Base-by-base conservation (phyloP, 2,888 invertebrate genomes). In the Cinara cedri region DNA sequence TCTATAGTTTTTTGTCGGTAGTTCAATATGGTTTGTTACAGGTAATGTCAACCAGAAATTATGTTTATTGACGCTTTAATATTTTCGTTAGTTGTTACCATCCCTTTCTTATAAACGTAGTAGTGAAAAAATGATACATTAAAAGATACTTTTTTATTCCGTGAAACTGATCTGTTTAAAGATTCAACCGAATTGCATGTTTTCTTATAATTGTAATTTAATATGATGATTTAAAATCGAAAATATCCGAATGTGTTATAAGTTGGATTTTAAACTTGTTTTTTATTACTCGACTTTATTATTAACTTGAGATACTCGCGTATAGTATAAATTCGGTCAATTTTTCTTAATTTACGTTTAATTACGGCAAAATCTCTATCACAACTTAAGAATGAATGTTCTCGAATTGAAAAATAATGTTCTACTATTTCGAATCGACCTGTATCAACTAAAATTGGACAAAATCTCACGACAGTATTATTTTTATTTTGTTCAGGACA, bases 401-500 rank as follows among this genome's bases (percentile, higher is more conserved):
- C 3, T 55, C 21, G 44, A 44, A 75, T 70, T 11, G 82, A 80
- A 54, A 82, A 82, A 74, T 82, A 81, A 65, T 81, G 82, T 19
- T 71, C 42, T 10, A 83, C 72, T 63, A 70, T 80, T 26, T 80
- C 16, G 70, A 83, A 83, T 66, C 81, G 42, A 51, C 54, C 55
- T 19, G 57, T 78, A 66, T 82, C 81, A 78, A 75, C 55, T 19
- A 81, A 80, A 72, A 75, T 80, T 66, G 80, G 21, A 66, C 66
- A 70, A 54, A 82, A 66, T 49, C 81, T 65, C 26, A 57, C 62
- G 11, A 81, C 10, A 42, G 81, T 54, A 76, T 82, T 81, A 70
- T 82, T 83, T 71, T 80, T 83, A 80, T 84, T 84, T 81, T 84
- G 83, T 14, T 83, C 83, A 42, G 81, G 81, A 81, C 84, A 84